Conservation (phyloP, 2,888 invertebrate genomes). For the Pegoplata infirma region DNA sequence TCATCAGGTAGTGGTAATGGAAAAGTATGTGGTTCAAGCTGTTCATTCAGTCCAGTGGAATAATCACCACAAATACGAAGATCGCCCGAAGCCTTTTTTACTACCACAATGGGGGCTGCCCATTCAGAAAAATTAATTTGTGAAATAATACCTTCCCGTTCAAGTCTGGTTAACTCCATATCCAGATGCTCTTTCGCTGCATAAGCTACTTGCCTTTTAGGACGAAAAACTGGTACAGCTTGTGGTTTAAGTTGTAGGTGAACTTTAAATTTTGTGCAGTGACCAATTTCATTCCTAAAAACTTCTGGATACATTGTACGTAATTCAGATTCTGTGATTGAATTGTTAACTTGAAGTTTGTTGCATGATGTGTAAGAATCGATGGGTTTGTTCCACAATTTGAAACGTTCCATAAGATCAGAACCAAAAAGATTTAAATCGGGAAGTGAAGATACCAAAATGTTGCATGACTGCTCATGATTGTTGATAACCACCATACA, state of each 20-base stretch:
- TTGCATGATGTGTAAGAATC: constrained; percentile 25
- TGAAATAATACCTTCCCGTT: constrained; percentile 49
- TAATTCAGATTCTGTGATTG: constrained; percentile 35
- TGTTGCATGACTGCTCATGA: not conserved
- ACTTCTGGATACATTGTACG: constrained; percentile 26
- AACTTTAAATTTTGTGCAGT: constrained; percentile 32
- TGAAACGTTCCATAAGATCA: constrained; percentile 44
- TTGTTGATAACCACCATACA: not conserved
- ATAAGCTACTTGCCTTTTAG: no score
- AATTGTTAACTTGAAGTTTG: not conserved
- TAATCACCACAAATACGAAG: constrained; percentile 64
- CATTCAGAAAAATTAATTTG: constrained; percentile 61
- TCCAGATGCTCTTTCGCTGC: constrained; percentile 52
- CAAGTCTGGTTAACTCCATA: constrained; percentile 42
- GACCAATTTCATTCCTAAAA: constrained; percentile 38
- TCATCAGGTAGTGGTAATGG: constrained; percentile 60
- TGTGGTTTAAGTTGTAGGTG: constrained; percentile 40
- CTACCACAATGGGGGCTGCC: no score
- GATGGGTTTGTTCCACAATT: constrained; percentile 45
- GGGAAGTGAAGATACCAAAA: constrained; percentile 39
- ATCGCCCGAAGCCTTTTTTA: constrained; percentile 51
- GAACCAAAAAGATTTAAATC: no score
- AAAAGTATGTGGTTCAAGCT: constrained; percentile 62
- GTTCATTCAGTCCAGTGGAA: constrained; percentile 62
- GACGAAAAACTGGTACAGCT: constrained; percentile 49